Conservation (phyloP, 2,797 vertebrate species). For the Rhincodon typus region DNA sequence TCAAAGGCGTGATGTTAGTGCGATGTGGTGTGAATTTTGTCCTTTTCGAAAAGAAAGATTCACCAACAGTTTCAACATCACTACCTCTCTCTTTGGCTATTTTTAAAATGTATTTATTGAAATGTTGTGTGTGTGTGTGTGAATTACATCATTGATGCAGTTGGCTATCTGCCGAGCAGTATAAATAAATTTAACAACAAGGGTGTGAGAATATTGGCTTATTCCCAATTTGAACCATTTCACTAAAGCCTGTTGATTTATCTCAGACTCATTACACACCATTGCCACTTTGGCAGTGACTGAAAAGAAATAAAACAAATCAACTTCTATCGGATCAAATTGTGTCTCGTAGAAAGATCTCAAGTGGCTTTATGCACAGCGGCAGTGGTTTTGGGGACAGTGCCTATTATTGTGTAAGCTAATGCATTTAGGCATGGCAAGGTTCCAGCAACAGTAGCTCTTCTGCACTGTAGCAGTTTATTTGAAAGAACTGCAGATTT, state of each 20-base stretch:
- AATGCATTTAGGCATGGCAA: not conserved
- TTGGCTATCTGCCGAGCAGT: not conserved
- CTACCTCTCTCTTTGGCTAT: not conserved
- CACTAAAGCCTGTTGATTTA: not conserved
- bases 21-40: not conserved
- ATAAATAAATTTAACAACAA: not conserved
- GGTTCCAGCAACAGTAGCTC: not conserved
- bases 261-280: not conserved
- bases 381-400: not conserved
- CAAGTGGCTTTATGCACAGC: not conserved
- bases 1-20: not conserved
- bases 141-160: slow-evolving; percentile 15
- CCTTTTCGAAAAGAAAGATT: not conserved
- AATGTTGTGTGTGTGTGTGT: not conserved
- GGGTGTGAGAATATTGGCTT: not conserved
- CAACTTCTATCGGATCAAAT: not conserved
- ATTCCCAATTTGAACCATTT: not conserved
- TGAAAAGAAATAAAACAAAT: not conserved
- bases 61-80: not conserved
- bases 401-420: not conserved
- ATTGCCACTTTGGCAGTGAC: not conserved
- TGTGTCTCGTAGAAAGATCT: not conserved
- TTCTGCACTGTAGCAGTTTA: no score
- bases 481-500: no score
- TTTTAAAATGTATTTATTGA: not conserved